Conservation (phyloP, 2,113 vertebrate genomes). For the Leptocoma aspasia region DNA sequence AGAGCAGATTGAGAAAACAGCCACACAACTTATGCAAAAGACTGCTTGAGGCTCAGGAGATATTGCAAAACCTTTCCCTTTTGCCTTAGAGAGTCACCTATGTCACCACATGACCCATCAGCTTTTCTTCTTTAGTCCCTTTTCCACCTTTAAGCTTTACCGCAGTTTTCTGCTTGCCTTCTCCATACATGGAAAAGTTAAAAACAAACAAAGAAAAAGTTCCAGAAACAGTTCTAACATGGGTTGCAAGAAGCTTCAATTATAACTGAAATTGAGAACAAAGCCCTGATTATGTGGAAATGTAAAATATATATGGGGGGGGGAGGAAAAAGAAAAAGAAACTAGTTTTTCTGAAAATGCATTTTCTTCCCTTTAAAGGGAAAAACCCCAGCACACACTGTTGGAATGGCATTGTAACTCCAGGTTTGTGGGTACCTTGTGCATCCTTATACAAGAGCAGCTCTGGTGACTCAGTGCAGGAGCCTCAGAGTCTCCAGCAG, state of each 20-base stretch:
- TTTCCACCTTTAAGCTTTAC: background rate
- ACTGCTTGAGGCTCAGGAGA: background rate
- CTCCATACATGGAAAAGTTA: background rate
- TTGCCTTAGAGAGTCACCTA: background rate
- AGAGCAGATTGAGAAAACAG: background rate
- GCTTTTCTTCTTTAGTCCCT: background rate
- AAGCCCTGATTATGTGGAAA: background rate
- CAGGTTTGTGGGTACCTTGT: background rate
- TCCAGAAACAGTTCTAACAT: background rate
- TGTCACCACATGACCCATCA: background rate
- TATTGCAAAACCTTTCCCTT: slow-evolving; percentile 5
- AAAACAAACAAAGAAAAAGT: background rate
- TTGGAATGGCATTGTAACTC: background rate
- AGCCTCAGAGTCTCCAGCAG: background rate
- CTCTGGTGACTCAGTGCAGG: background rate
- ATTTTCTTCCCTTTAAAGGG: slow-evolving; percentile 8
- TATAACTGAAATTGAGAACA: background rate
- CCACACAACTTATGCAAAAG: background rate
- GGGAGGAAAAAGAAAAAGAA: rapidly evolving
- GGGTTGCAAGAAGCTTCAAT: background rate
- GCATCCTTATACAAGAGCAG: background rate
- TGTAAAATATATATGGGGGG: background rate
- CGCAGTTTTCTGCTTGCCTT: background rate
- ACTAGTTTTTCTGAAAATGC: background rate
- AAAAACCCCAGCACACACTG: background rate